Conservation (phyloP, 2,797 vertebrate species). For the Hapalemur alaotrensis region DNA sequence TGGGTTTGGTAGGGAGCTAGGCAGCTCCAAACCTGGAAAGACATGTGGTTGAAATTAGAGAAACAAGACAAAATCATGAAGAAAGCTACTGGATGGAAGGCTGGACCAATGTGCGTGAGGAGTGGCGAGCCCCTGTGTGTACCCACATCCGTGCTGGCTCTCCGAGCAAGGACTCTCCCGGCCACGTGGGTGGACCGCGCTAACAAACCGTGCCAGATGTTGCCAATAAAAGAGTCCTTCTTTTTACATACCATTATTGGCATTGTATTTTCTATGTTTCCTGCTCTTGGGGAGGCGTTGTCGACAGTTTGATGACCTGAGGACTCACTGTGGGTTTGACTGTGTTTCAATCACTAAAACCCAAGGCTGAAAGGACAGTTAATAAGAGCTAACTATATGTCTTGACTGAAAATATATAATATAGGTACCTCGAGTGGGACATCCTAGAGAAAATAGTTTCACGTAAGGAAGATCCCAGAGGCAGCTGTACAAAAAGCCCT, state of each 20-base stretch:
- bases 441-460: background rate
- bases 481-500: background rate
- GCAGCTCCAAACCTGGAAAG: constrained; percentile 11
- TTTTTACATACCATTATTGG: background rate
- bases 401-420: constrained; percentile 33
- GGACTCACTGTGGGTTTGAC: constrained; percentile 42
- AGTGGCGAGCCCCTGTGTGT: background rate
- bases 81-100: constrained; percentile 48
- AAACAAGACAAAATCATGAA: constrained; percentile 18
- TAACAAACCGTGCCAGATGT: constrained; percentile 48
- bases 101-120: constrained; percentile 24
- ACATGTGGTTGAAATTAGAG: constrained; percentile 61
- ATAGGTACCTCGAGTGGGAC: background rate
- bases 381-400: constrained; percentile 16
- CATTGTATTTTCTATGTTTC: constrained; percentile 8
- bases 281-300: background rate
- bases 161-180: background rate
- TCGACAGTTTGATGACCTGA: constrained; percentile 60
- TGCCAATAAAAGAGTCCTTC: constrained; percentile 47
- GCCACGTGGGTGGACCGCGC: constrained; percentile 10
- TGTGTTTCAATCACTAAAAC: constrained; percentile 41
- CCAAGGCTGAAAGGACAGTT: constrained; percentile 7
- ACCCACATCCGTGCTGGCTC: background rate
- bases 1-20: background rate
- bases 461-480: background rate